Conservation (phyloP, 2,888 invertebrate genomes). For the Sphinx pinastri region DNA sequence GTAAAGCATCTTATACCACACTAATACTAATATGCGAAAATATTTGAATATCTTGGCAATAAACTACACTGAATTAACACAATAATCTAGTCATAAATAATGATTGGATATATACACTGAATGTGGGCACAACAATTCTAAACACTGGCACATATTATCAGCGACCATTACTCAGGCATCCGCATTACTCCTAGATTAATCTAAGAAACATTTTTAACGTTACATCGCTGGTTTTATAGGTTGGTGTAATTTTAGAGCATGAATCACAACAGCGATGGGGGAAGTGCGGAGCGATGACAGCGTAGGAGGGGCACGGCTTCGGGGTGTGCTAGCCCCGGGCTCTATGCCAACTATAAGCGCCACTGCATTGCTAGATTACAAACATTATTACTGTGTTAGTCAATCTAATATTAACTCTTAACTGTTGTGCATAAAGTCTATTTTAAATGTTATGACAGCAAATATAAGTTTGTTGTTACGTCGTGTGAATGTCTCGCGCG, state of each 20-base stretch:
- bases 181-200: constrained; percentile 47
- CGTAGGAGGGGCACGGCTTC: constrained; percentile 61
- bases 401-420: constrained; percentile 44
- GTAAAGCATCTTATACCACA: no score
- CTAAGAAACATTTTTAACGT: constrained; percentile 44
- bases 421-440: constrained; percentile 51
- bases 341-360: constrained; percentile 77
- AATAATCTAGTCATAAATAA: constrained; percentile 39
- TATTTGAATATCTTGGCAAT: not conserved
- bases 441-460: constrained; percentile 41
- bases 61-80: not conserved
- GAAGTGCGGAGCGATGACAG: constrained; percentile 62
- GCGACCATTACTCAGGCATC: constrained; percentile 45
- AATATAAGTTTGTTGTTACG: constrained; percentile 49
- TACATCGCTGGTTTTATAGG: constrained; percentile 64
- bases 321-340: constrained; percentile 70
- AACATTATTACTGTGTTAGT: constrained; percentile 46
- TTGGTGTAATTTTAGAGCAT: constrained; percentile 59
- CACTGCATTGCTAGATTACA: constrained; percentile 69
- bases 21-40: not conserved
- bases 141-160: constrained; percentile 39
- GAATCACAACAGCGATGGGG: constrained; percentile 64
- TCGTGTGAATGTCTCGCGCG: constrained; percentile 71
- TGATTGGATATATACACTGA: constrained; percentile 36
- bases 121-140: constrained; percentile 39